Evolutionary conservation across 2,797 vertebrate species (phyloP).

Genomic region (Onychomys torridus): DNA sequence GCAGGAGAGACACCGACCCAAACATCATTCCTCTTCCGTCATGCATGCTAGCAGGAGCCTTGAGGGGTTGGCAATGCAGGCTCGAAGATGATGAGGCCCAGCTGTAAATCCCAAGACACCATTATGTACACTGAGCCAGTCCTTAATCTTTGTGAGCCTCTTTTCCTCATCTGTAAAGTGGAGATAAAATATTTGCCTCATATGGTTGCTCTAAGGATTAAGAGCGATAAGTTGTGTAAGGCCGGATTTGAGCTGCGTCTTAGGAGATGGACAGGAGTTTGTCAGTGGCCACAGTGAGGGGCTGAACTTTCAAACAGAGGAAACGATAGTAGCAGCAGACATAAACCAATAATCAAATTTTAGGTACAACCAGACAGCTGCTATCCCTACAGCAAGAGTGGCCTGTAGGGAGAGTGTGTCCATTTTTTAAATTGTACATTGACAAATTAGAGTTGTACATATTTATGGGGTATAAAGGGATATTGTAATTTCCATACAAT

Average conservation of each 20-base stretch:
- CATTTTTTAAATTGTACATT: background rate
- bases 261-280: background rate
- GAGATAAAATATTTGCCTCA: constrained; percentile 17
- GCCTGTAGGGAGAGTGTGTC: background rate
- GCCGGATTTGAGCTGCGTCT: background rate
- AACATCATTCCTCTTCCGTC: background rate
- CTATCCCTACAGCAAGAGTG: background rate
- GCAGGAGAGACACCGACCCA: background rate
- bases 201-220: background rate
- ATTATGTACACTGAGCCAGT: background rate
- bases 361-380: background rate
- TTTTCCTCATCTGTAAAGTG: constrained; percentile 38
- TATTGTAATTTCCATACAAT: background rate
- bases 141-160: constrained; percentile 1
- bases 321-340: fast-evolving
- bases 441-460: background rate
- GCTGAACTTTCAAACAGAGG: background rate
- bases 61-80: background rate
- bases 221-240: background rate
- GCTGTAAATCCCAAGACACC: background rate
- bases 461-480: background rate
- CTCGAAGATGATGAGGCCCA: background rate
- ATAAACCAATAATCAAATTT: background rate
- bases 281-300: background rate
- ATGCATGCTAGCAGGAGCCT: background rate